These are phyloP conservation scores for Champsocephalus esox DNA, from an alignment of 2,797 vertebrate species.

Conservation along the genomic window DNA sequence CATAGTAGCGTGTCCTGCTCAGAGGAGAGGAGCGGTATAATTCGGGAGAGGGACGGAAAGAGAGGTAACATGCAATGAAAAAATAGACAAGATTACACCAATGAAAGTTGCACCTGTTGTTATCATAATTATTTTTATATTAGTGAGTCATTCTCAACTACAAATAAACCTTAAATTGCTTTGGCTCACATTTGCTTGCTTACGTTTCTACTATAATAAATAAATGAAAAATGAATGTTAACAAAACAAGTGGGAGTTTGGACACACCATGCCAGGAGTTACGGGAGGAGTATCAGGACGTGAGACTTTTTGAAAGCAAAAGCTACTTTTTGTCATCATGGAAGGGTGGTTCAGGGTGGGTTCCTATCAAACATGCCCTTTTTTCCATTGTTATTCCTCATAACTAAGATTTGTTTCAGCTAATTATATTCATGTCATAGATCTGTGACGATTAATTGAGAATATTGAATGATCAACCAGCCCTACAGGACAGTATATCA, in stretches of 20 bases:
- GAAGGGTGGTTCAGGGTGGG: neutral
- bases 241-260: neutral
- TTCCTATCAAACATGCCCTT: neutral
- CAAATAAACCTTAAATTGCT: neutral
- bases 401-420: neutral
- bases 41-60: conserved; percentile 3
- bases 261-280: neutral
- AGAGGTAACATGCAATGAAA: conserved; percentile 43
- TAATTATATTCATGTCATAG: neutral
- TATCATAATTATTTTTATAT: neutral
- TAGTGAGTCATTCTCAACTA: neutral
- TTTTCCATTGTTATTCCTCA: too few relatives aligned
- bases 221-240: neutral
- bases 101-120: neutral
- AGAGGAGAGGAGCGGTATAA: conserved; percentile 11
- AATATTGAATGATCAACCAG: neutral
- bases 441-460: neutral
- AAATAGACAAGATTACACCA: conserved; percentile 1
- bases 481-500: neutral
- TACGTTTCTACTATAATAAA: neutral
- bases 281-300: neutral
- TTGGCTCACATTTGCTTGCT: neutral
- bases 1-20: conserved; percentile 94
- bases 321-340: too few relatives aligned
- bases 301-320: too few relatives aligned